Conservation (phyloP, 2,113 vertebrate species). For the Plotosus lineatus region DNA sequence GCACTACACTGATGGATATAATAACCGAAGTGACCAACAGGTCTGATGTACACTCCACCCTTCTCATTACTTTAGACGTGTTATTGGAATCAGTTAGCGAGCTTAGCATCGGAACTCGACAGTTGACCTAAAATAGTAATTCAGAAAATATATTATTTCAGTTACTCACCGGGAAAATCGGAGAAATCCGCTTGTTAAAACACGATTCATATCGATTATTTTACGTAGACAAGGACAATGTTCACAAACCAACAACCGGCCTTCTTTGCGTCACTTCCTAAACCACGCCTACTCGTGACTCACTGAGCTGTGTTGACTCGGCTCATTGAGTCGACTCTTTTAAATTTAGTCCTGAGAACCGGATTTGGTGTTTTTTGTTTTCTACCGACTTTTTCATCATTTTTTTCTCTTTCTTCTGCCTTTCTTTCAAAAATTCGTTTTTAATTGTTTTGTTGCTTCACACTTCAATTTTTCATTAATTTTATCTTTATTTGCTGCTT, state of each 20-base stretch:
- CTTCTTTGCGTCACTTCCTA: too few relatives aligned
- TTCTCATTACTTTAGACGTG: not conserved
- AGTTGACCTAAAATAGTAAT: not conserved
- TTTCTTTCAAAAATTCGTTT: too few relatives aligned
- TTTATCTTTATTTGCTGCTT: too few relatives aligned
- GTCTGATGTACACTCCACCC: not conserved
- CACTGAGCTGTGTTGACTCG: not conserved
- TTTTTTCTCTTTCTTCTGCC: not conserved
- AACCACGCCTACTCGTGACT: not conserved
- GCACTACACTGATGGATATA: not conserved
- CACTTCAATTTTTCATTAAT: too few relatives aligned
- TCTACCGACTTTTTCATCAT: not conserved
- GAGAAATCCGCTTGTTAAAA: slow-evolving; percentile 38
- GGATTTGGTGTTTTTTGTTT: not conserved
- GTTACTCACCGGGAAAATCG: slow-evolving; percentile 37
- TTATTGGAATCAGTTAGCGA: not conserved
- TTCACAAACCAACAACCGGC: not conserved
- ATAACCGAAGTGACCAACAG: not conserved
- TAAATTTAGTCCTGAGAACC: not conserved
- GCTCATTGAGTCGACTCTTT: not conserved
- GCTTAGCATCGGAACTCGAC: not conserved
- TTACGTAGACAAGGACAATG: slow-evolving; percentile 21
- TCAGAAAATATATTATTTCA: not conserved
- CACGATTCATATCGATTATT: slow-evolving; percentile 10
- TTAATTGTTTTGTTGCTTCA: too few relatives aligned